Percentiles rank a stretch among this genome's conserved stretches.
phyloP scores from a whole-genome alignment of 2,888 invertebrate genomes.

The Apomyelois bistriatella region DNA sequence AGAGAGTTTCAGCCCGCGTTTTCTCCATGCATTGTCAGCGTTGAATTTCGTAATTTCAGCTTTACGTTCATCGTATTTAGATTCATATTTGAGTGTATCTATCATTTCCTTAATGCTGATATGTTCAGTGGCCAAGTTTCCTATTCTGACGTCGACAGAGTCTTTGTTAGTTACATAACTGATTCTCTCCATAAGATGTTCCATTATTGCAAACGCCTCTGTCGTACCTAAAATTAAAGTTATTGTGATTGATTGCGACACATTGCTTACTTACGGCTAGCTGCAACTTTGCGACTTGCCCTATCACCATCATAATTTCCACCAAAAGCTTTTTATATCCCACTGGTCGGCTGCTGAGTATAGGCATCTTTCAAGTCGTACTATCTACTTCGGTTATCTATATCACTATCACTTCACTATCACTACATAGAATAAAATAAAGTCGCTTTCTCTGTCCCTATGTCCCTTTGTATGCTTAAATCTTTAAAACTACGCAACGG shows the following conservation, averaged over 20 bases:
- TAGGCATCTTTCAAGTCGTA: too few species aligned
- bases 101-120: constrained; percentile 68
- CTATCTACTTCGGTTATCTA: too few species aligned
- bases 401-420: too few species aligned
- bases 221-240: constrained; percentile 57
- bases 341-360: too few species aligned
- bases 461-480: too few species aligned
- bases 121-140: constrained; percentile 66
- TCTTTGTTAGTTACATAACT: constrained; percentile 76
- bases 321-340: too few species aligned
- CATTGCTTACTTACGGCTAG: background rate
- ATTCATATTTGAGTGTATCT: constrained; percentile 76
- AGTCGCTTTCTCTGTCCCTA: too few species aligned
- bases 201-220: constrained; percentile 79
- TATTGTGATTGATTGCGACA: too few species aligned
- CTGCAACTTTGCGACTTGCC: too few species aligned
- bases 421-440: too few species aligned
- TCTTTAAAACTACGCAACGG: too few species aligned
- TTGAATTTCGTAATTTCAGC: constrained; percentile 79
- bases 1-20: constrained; percentile 81
- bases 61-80: constrained; percentile 76
- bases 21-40: constrained; percentile 86
- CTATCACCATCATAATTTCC: too few species aligned
- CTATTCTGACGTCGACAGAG: constrained; percentile 77
- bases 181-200: constrained; percentile 85